Conservation (phyloP, 2,888 invertebrate genomes). For the Dolichomitus sp. region DNA sequence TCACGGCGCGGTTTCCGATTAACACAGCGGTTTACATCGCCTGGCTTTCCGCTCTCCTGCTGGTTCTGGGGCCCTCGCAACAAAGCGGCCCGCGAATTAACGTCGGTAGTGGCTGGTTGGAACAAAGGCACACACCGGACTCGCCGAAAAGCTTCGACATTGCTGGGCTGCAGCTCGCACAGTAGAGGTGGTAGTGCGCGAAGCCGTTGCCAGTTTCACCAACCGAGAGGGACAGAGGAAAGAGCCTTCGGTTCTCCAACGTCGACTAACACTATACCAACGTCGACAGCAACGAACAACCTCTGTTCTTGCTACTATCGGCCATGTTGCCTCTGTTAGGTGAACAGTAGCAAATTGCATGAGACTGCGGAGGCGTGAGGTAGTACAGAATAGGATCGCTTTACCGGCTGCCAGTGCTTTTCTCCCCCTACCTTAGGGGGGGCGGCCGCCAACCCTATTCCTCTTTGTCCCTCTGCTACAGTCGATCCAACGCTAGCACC, state of each 20-base stretch:
- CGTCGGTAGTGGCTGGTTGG: conserved; percentile 32
- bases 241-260: conserved; percentile 12
- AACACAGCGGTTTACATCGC: conserved; percentile 67
- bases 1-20: conserved; percentile 66
- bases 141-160: conserved; percentile 57
- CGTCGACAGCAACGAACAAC: conserved; percentile 39
- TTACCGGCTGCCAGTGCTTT: conserved; percentile 44
- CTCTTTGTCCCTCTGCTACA: conserved; percentile 58
- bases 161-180: conserved; percentile 23
- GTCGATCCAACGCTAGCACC: conserved; percentile 56
- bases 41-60: conserved; percentile 42
- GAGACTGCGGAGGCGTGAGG: conserved; percentile 67
- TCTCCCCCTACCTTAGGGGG: background rate
- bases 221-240: conserved; percentile 33
- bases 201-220: conserved; percentile 34
- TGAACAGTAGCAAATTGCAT: conserved; percentile 72
- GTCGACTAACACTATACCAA: conserved; percentile 19
- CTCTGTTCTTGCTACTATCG: conserved; percentile 55
- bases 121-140: conserved; percentile 57
- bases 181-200: conserved; percentile 14
- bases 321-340: conserved; percentile 67
- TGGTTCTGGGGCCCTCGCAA: conserved; percentile 43
- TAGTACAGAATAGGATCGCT: conserved; percentile 69
- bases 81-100: conserved; percentile 63
- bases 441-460: conserved; percentile 10